phyloP scores from a whole-genome alignment of 2,113 vertebrate genomes.

The Gopherus evgoodei region DNA sequence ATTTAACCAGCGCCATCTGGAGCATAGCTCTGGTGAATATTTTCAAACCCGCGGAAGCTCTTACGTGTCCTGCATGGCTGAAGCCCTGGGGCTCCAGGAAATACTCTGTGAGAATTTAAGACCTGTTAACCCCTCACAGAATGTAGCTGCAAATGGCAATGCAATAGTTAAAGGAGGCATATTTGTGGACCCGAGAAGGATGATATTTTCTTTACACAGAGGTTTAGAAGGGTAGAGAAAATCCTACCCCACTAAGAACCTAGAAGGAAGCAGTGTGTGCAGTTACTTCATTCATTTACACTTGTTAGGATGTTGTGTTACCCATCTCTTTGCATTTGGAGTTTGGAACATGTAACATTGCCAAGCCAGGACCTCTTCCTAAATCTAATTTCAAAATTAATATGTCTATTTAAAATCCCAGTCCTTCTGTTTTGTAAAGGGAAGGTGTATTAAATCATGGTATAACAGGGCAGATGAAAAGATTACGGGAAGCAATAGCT shows the following conservation, averaged over 20 bases:
- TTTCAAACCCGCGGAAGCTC: too few species aligned
- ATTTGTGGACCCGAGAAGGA: not conserved
- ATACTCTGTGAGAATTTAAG: too few species aligned
- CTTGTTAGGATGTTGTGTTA: too few species aligned
- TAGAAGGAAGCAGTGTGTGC: not conserved
- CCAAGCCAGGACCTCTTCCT: not conserved
- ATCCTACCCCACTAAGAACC: not conserved
- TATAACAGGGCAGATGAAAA: not conserved
- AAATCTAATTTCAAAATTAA: not conserved
- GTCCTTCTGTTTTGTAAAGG: not conserved
- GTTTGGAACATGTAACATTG: not conserved
- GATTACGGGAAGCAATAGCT: not conserved
- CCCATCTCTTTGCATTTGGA: not conserved
- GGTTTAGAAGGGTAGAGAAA: not conserved
- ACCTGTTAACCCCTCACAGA: not conserved
- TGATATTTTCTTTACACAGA: not conserved
- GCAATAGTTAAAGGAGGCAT: not conserved
- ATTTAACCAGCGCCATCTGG: too few species aligned
- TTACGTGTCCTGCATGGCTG: too few species aligned
- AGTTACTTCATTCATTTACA: not conserved
- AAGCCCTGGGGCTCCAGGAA: too few species aligned
- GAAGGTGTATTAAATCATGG: not conserved
- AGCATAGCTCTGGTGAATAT: too few species aligned
- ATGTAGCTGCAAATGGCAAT: not conserved
- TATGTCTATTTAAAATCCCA: not conserved